Base-by-base conservation (phyloP, 2,797 vertebrate genomes). In the Galago senegalensis region DNA sequence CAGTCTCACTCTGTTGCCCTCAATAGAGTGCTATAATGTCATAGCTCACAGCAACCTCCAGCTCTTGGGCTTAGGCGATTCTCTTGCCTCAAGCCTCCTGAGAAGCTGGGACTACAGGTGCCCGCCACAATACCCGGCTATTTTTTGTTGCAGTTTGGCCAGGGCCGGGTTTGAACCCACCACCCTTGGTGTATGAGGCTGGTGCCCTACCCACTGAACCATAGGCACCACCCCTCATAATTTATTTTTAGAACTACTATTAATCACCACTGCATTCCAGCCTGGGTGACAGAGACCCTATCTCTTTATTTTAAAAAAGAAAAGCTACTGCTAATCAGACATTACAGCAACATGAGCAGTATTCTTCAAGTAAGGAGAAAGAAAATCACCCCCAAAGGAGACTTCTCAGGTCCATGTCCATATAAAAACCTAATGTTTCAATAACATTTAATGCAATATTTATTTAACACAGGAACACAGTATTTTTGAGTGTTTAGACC, bases 301-400 rank as follows among this genome's bases (percentile, higher is more conserved):
- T 67, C 65, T 67, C 31, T 18, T 18, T 7, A 49, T 49, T 49
- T 49, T 49, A 31, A 18, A 65, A 65, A 67, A 65, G 7, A 67
- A 87, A 94, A 83, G 73, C 61, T 34, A 91, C 69, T 70, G 43
- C 46, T 60, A 60, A 63, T 63, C 60, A 81, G 95, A 93, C 17
- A 86, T 69, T 73, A 76, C 4, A 82, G 27, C 65, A 73, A 91
- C 84, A 93, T 12, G 40, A 77, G 60, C 34, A 43, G 60, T 43
- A 81, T 34, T 89, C 58, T 80, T 87, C n/a, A 91, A 81, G 12
- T 4, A 79, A 76, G 60, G 85, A 90, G 49, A n/a, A 95, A 93
- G 67, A 86, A 96, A 95, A 84, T 65, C 58, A 65, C 1, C 31
- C 7, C 65, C 58, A 82, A 93, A 81, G 53, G 56, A 87, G 61